phyloP scores from a whole-genome alignment of 2,113 vertebrate genomes.

The Nesospiza acunhae region DNA sequence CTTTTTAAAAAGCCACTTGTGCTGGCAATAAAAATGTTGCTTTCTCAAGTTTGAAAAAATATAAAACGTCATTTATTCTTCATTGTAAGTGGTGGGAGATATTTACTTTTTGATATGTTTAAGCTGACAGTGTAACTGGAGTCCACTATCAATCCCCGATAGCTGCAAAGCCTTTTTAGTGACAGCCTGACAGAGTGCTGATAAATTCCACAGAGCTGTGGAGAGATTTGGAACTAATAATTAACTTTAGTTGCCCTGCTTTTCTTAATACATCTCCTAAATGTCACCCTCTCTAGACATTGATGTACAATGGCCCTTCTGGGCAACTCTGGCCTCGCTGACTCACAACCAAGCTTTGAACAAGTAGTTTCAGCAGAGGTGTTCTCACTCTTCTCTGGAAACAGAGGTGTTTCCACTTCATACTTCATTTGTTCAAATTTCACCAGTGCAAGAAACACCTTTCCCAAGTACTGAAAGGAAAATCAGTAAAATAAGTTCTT shows the following conservation, averaged over 20 bases:
- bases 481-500: background rate
- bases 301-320: background rate
- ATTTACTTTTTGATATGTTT: constrained; percentile 10
- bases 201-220: background rate
- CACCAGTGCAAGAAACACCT: background rate
- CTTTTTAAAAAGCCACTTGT: background rate
- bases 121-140: background rate
- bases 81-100: background rate
- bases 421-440: background rate
- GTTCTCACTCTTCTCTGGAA: background rate
- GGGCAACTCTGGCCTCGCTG: background rate
- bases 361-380: background rate
- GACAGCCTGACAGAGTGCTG: background rate
- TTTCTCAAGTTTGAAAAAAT: background rate
- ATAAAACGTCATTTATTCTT: background rate
- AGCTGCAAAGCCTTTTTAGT: background rate
- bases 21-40: background rate
- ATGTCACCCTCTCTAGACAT: background rate
- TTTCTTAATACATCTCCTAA: background rate
- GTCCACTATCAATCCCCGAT: background rate
- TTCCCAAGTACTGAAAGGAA: background rate
- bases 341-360: background rate
- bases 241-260: fast-evolving
- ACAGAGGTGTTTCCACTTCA: background rate
- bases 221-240: background rate